These are phyloP conservation scores for Cassiopea andromeda DNA, from an alignment of 30 jellyfish, hydroid and myxozoan genomes.

Conservation along the genomic window DNA sequence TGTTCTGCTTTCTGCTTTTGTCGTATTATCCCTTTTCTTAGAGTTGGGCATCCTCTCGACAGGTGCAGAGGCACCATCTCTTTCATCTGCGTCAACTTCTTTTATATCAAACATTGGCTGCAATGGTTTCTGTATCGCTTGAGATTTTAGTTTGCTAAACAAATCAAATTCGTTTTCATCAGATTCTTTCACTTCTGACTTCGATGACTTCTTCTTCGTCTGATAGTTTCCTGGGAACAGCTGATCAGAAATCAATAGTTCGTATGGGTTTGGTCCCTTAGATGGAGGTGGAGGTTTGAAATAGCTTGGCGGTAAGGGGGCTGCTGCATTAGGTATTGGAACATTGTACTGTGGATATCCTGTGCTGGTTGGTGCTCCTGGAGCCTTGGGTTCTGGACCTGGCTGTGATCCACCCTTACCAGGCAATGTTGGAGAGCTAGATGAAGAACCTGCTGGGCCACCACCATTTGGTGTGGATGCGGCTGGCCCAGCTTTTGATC, in stretches of 20 bases:
- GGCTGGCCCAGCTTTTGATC: slow-evolving; percentile 70
- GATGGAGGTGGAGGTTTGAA: slow-evolving; percentile 86
- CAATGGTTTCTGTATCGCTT: slow-evolving; percentile 22
- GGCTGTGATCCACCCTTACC: slow-evolving; percentile 38
- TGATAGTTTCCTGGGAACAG: slow-evolving; percentile 77
- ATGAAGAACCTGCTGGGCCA: slow-evolving; percentile 85
- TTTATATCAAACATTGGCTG: slow-evolving; percentile 10
- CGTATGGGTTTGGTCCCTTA: slow-evolving; percentile 91
- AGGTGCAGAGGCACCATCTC: slow-evolving; percentile 3
- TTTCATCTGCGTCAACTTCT: neutral
- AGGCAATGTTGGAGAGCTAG: slow-evolving; percentile 70
- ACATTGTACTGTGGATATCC: slow-evolving; percentile 81
- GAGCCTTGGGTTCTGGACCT: slow-evolving; percentile 37
- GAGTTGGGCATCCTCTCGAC: neutral
- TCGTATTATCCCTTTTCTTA: neutral
- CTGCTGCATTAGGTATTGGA: slow-evolving; percentile 82
- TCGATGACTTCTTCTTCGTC: slow-evolving; percentile 53
- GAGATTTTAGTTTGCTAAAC: slow-evolving; percentile 9
- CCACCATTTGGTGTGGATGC: slow-evolving; percentile 85
- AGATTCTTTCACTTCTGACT: slow-evolving; percentile 4
- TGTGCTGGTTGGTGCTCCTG: slow-evolving; percentile 48
- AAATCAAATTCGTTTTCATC: slow-evolving; percentile 24
- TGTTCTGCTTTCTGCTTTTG: neutral
- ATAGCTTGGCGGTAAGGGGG: slow-evolving; percentile 78
- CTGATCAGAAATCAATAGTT: slow-evolving; percentile 85